Evolutionary conservation across 2,113 vertebrate species (phyloP), one percentile per base, ranked within the genome.

Genomic region (Ascaphus truei): DNA sequence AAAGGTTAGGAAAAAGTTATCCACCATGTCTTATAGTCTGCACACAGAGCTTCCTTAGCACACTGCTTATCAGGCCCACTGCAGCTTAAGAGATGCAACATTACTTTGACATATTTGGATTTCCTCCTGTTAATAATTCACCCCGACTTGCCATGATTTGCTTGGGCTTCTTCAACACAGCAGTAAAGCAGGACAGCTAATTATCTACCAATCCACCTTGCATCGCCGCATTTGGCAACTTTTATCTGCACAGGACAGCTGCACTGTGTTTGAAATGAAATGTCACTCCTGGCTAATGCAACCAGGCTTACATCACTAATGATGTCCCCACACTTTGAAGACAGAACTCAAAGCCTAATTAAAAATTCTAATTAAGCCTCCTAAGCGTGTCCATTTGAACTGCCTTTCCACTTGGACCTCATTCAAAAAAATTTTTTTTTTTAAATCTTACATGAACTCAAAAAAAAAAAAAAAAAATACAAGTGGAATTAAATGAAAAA

Each of bases 331-430:
- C 5, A 72, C 92, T 94, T 87, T 92, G 92, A 95, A 91, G 91
- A 75, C 76, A 72, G 51, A 52, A 79, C 85, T 92, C 91, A 87
- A 91, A 92, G 88, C 81, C 76, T 79, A 82, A 91, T 93, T 91
- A 92, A 91, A 92, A 90, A 94, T 92, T 87, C 90, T 85, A 82
- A 91, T 89, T 86, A 18, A 48, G 53, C 79, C 82, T 89, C 81
- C 78, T 62, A 23, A 31, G 7, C 20, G 10, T 51, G 59, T 72
- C 7, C 30, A 48, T 78, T 82, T 77, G 60, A 75, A 61, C 72
- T 75, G 78, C 68, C 76, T 82, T 84, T 85, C 82, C 72, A 80
- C 66, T 77, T 81, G 79, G 52, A 75, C 75, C 52, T 78, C 45
- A 7, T 58, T 59, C 53, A 50, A n/a, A n/a, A n/a, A n/a, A n/a